Conservation (phyloP, 2,113 vertebrate genomes). For the Sialia sialis region DNA sequence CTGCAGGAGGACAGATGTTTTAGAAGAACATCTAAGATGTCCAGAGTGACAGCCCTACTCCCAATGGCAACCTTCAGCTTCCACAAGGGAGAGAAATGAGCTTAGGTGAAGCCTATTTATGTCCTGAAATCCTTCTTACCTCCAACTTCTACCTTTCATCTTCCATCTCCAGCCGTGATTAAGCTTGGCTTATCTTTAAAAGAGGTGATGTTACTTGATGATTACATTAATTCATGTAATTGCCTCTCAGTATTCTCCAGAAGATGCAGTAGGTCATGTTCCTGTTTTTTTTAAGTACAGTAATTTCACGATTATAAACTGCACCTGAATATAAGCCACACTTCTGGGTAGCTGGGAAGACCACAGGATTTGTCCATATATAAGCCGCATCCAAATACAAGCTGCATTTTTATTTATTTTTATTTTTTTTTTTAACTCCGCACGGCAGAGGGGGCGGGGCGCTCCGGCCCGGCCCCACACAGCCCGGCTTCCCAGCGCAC, state of each 20-base stretch:
- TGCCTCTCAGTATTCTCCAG: background rate
- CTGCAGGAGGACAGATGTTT: background rate
- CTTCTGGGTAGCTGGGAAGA: no score
- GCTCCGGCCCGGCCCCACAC: no score
- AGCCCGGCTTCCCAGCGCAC: no score
- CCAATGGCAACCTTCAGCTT: background rate
- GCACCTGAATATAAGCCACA: no score
- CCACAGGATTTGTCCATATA: no score
- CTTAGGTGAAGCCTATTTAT: background rate
- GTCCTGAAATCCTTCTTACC: background rate
- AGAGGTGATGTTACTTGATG: background rate
- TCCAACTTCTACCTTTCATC: background rate
- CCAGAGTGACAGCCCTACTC: background rate
- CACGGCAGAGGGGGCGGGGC: no score
- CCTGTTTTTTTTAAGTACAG: background rate
- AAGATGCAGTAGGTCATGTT: background rate
- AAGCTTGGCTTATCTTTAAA: background rate
- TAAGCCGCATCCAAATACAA: no score
- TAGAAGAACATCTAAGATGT: background rate
- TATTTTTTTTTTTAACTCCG: no score
- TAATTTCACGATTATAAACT: no score
- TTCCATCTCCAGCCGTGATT: background rate
- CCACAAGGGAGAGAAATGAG: background rate
- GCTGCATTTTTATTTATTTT: no score
- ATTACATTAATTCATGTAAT: conserved; percentile 15